A percentile compares a stretch with the other conserved stretches of the same genome.
Conservation (phyloP, 2,113 vertebrate genomes). For the Cochlearius cochlearius region DNA sequence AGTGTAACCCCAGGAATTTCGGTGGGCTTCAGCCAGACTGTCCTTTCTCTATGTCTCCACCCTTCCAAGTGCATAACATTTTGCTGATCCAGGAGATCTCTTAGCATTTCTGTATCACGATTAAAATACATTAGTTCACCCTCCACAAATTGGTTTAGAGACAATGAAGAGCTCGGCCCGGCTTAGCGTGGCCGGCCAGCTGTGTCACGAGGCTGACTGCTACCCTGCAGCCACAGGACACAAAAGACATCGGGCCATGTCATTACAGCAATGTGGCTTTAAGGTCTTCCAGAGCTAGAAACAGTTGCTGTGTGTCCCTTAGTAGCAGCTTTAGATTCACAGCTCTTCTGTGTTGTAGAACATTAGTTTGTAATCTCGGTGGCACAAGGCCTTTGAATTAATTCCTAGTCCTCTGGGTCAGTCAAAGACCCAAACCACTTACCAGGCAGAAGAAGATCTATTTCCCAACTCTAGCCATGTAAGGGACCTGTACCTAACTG, state of each 20-base stretch:
- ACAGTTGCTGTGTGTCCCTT: not conserved
- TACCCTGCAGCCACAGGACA: not conserved
- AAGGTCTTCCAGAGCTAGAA: not conserved
- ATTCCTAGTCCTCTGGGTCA: not conserved
- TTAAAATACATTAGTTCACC: not conserved
- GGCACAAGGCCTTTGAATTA: not conserved
- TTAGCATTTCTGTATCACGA: not conserved
- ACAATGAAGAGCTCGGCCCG: not conserved
- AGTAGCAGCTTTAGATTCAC: not conserved
- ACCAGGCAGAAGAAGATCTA: not conserved
- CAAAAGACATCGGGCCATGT: not conserved
- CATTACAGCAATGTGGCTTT: not conserved
- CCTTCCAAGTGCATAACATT: not conserved
- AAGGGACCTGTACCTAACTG: not conserved
- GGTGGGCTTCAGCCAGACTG: not conserved
- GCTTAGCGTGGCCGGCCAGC: not conserved
- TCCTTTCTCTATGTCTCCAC: not conserved
- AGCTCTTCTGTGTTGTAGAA: not conserved
- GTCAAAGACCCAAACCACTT: not conserved
- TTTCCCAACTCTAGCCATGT: not conserved
- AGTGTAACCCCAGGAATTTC: not conserved
- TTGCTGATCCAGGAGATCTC: slow-evolving; percentile 13
- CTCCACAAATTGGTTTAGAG: not conserved
- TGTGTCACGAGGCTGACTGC: not conserved
- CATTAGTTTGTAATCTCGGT: not conserved